These are phyloP conservation scores for Nysson spinosus DNA, from an alignment of 2,888 invertebrate genomes.

Conservation along the genomic window DNA sequence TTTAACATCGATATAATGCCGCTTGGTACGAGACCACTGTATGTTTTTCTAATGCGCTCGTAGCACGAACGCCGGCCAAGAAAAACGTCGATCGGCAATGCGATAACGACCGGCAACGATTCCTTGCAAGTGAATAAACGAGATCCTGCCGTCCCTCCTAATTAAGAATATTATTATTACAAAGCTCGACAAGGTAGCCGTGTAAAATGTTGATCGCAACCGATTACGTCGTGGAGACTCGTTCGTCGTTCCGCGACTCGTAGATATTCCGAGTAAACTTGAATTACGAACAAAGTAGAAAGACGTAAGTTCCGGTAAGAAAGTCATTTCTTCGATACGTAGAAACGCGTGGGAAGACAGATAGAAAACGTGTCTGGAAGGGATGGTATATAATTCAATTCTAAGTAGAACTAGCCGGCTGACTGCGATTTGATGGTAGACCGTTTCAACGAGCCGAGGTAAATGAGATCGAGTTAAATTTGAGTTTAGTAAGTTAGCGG, in stretches of 20 bases:
- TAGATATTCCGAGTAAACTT: no score
- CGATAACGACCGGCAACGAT: slow-evolving; percentile 48
- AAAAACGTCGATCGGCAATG: slow-evolving; percentile 50
- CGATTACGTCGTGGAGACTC: no score
- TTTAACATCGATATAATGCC: slow-evolving; percentile 47
- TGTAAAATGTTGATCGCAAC: slow-evolving; percentile 8
- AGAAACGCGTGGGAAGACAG: not conserved
- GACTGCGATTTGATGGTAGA: slow-evolving; percentile 4
- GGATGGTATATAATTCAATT: slow-evolving; percentile 56
- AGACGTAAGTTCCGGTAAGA: no score
- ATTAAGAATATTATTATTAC: slow-evolving; percentile 54
- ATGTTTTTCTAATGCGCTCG: slow-evolving; percentile 52
- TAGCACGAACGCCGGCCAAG: slow-evolving; percentile 44
- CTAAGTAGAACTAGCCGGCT: slow-evolving; percentile 30
- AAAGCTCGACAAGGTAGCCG: slow-evolving; percentile 13
- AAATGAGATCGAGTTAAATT: slow-evolving; percentile 65
- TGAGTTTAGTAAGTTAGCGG: slow-evolving; percentile 69
- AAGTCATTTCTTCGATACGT: not conserved
- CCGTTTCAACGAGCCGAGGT: slow-evolving; percentile 55
- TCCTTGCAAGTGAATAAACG: slow-evolving; percentile 47
- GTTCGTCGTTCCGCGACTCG: not conserved
- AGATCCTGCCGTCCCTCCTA: slow-evolving; percentile 43
- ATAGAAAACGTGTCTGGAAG: slow-evolving; percentile 12
- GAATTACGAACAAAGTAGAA: no score
- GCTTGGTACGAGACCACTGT: slow-evolving; percentile 50